A percentile compares a stretch with the other conserved stretches of the same genome.
phyloP scores from a whole-genome alignment of 2,797 vertebrate genomes.

The Pantherophis vulpinus region DNA sequence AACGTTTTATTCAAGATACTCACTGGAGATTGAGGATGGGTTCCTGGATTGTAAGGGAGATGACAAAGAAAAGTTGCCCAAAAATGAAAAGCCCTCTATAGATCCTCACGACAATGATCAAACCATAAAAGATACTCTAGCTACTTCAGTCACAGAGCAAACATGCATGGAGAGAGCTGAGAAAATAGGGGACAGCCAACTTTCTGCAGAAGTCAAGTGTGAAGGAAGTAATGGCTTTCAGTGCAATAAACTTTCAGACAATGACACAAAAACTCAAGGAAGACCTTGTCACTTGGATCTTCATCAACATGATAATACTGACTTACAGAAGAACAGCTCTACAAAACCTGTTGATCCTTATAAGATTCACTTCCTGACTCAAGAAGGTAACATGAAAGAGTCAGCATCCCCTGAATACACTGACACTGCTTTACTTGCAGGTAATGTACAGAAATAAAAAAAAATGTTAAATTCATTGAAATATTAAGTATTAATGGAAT shows the following conservation, averaged over 20 bases:
- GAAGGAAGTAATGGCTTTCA: slow-evolving; percentile 52
- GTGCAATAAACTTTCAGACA: slow-evolving; percentile 62
- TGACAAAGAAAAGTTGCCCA: slow-evolving; percentile 15
- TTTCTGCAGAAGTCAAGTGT: slow-evolving; percentile 50
- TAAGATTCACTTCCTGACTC: slow-evolving; percentile 81
- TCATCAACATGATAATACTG: slow-evolving; percentile 80
- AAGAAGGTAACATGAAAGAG: slow-evolving; percentile 83
- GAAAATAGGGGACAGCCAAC: slow-evolving; percentile 37
- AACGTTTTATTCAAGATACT: slow-evolving; percentile 58
- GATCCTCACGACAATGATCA: slow-evolving; percentile 28
- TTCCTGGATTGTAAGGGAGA: slow-evolving; percentile 55
- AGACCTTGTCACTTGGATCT: slow-evolving; percentile 92
- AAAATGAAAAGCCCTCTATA: slow-evolving; percentile 45
- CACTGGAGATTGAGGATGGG: slow-evolving; percentile 59
- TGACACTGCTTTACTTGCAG: slow-evolving; percentile 90
- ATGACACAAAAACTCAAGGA: slow-evolving; percentile 84
- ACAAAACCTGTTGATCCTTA: slow-evolving; percentile 77
- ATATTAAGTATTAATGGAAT: slow-evolving; percentile 58
- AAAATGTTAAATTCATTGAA: slow-evolving; percentile 60
- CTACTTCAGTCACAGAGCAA: slow-evolving; percentile 44
- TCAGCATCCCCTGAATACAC: slow-evolving; percentile 75
- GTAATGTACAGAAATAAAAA: slow-evolving; percentile 93
- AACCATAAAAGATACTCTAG: slow-evolving; percentile 46
- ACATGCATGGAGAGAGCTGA: slow-evolving; percentile 32
- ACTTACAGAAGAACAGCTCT: slow-evolving; percentile 74